Evolutionary conservation across 53 echinoderm and acorn worm species (phyloP), one percentile per base, ranked within the genome.

Genomic region (Arbacia lixula): DNA sequence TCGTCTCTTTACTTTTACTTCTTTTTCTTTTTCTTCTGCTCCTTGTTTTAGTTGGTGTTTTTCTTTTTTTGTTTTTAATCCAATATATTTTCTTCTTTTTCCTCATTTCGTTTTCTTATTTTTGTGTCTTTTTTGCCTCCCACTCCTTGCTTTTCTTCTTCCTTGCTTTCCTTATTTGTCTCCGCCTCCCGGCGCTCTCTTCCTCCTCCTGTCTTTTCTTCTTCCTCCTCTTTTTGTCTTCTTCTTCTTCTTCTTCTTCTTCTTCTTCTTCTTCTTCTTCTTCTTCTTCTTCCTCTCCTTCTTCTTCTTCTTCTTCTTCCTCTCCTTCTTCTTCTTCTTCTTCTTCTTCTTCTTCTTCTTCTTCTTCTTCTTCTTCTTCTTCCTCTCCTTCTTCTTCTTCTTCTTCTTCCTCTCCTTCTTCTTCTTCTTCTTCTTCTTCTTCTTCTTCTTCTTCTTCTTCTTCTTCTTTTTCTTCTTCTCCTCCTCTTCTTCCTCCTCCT

Each of bases 201-300:
- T n/a, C n/a, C n/a, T n/a, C n/a, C n/a, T n/a, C n/a, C n/a, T n/a
- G n/a, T n/a, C n/a, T n/a, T n/a, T n/a, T n/a, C n/a, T n/a, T n/a
- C n/a, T n/a, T n/a, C n/a, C n/a, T n/a, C n/a, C n/a, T n/a, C n/a
- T n/a, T n/a, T n/a, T n/a, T n/a, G n/a, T n/a, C n/a, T n/a, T n/a
- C n/a, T n/a, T n/a, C n/a, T n/a, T n/a, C n/a, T 71, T 22, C 71
- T 71, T 22, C 71, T 71, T 71, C 71, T 71, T 71, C 71, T 71
- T 62, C 71, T 71, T 36, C 71, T 71, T 36, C 71, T 71, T 36
- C 71, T 71, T 36, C 71, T 71, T 36, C 37, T 71, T 35, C 37
- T 71, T 35, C 37, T 71, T 35, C 71, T 71, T 35, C 71, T 71
- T 35, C 40, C 35, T 35, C 71, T 71, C 35, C 37, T 71, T 71